Base-by-base conservation (phyloP, 1,140 invertebrate species). In the Varroa destructor region DNA sequence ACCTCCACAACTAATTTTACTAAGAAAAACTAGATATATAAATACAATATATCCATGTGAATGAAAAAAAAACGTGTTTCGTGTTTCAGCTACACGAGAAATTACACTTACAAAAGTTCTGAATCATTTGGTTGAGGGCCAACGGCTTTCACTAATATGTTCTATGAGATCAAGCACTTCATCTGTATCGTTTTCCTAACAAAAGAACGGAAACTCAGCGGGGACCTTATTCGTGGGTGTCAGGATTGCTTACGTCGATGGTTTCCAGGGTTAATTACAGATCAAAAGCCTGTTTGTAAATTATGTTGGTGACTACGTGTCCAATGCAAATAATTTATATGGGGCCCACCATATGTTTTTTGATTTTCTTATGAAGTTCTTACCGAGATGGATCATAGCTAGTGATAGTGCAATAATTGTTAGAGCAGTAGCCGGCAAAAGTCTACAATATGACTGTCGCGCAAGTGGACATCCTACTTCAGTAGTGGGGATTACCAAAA, bases 271-370 rank as follows among this genome's bases (percentile, higher is more conserved):
- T 8, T 8, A 51, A 51, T 8, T 51, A 51, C 46, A 51, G 46
- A 51, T 51, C 46, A 8, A 51, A 51, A 51, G 46, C 8, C 46
- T 51, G 8, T 51, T 8, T 51, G 46, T 8, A 51, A 8, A 51
- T 8, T 8, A 51, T 51, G 46, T 51, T 51, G 46, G 46, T 8
- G 8, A 51, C 55, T 76, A 75, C 56, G 71, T 74, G 10, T 76
- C 74, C 71, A n/a, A 71, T 40, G 74, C 67, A 8, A 51, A 51
- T n/a, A 76, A 72, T 36, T 3, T n/a, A n/a, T 58, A n/a, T 67
- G 74, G 74, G n/a, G 25, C 12, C 37, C 55, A 71, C 43, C 46
- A 51, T 51, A 51, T 51, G 46, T 51, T 8, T 3, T 51, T 51
- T 8, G 46, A 51, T 51, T 3, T 51, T 3, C 4, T 51, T 8